These are phyloP conservation scores for Calyptomena viridis DNA, from an alignment of 2,113 vertebrate genomes.

Conservation along the genomic window DNA sequence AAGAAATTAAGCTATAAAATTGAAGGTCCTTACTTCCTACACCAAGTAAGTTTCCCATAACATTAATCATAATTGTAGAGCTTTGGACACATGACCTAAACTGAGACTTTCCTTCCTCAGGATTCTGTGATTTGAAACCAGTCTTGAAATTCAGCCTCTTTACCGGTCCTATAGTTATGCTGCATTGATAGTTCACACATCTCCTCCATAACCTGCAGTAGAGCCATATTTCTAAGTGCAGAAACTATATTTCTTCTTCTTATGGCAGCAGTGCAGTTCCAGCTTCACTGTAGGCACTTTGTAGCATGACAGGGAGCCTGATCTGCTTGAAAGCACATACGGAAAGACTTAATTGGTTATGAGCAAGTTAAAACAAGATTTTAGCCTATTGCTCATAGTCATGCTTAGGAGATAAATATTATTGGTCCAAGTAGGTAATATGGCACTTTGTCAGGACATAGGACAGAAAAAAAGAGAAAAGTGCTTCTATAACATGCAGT, in stretches of 20 bases:
- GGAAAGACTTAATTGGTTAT: background rate
- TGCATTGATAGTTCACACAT: background rate
- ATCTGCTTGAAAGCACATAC: background rate
- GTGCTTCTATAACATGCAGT: fast-evolving
- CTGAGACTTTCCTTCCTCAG: background rate
- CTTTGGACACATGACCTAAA: background rate
- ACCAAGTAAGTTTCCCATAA: background rate
- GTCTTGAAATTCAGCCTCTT: background rate
- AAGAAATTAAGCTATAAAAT: background rate
- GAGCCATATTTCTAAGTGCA: background rate
- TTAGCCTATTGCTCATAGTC: background rate
- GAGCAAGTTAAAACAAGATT: background rate
- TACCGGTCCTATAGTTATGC: background rate
- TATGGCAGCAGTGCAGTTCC: background rate
- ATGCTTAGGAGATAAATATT: background rate
- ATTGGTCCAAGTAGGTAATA: background rate
- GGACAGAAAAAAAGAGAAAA: background rate
- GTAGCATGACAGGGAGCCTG: background rate
- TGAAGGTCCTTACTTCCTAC: background rate
- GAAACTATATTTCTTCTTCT: background rate
- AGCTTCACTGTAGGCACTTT: background rate
- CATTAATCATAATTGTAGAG: background rate
- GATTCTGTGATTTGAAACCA: background rate
- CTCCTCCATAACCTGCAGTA: background rate
- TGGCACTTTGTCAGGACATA: background rate